Conservation (phyloP, 2,888 invertebrate genomes). For the Koerneria pararmatus region DNA sequence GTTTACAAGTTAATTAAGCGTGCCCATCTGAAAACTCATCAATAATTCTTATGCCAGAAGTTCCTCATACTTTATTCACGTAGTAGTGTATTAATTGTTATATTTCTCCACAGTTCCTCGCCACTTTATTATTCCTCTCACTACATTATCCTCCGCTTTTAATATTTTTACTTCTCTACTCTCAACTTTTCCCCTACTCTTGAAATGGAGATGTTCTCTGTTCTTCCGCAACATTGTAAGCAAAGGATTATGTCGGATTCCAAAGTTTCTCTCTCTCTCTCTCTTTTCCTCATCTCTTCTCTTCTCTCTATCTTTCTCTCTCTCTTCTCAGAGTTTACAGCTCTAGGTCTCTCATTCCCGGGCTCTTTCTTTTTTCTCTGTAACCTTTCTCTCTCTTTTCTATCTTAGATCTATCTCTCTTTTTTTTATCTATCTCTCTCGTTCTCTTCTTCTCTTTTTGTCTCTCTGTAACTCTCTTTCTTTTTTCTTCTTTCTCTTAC, state of each 20-base stretch:
- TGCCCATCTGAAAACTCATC: too few species aligned
- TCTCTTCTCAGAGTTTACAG: conserved; percentile 13
- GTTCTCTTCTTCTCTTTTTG: conserved; percentile 9
- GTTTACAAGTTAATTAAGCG: too few species aligned
- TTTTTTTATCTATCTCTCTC: conserved; percentile 4
- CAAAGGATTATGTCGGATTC: conserved; percentile 2
- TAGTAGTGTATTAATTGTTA: too few species aligned
- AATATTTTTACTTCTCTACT: background rate
- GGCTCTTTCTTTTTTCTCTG: background rate
- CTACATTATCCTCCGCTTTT: background rate
- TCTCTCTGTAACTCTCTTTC: background rate
- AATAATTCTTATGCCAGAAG: too few species aligned
- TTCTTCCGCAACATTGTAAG: background rate
- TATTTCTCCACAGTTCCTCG: too few species aligned
- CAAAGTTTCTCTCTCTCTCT: background rate
- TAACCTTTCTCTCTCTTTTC: background rate
- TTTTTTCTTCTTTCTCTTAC: background rate
- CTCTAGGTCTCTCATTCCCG: conserved; percentile 12
- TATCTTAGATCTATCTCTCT: conserved; percentile 17
- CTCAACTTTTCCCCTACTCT: background rate
- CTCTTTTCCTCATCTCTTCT: background rate
- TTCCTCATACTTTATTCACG: too few species aligned
- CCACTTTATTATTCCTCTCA: too few species aligned
- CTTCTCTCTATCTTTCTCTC: background rate
- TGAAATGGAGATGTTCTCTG: background rate